These are phyloP conservation scores for Sminthurinus aureus DNA, from an alignment of 2,888 invertebrate species.

Conservation along the genomic window DNA sequence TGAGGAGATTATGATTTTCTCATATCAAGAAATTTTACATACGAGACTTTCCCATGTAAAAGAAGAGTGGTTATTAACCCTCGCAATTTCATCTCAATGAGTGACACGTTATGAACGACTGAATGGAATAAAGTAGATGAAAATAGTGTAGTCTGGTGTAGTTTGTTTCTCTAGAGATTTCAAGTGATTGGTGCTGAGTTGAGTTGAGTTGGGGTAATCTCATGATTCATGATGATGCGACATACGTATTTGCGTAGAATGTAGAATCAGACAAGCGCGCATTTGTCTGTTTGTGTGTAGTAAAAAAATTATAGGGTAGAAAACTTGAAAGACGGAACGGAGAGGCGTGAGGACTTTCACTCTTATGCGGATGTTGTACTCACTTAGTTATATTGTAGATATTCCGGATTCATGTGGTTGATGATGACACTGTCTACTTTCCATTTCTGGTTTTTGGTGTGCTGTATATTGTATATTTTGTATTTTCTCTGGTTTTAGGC, in stretches of 20 bases:
- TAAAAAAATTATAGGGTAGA: neutral
- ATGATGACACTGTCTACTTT: neutral
- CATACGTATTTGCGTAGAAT: neutral
- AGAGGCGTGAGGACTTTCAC: neutral
- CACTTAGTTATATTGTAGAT: neutral
- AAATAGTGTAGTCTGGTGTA: neutral
- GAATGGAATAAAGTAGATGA: neutral
- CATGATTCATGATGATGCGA: conserved; percentile 22
- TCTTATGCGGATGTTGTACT: neutral
- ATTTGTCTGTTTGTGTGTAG: neutral
- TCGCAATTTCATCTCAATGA: neutral
- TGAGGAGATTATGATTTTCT: no score
- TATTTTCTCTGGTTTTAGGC: no score
- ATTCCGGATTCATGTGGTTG: neutral
- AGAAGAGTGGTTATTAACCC: neutral
- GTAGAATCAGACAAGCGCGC: neutral
- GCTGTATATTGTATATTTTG: no score
- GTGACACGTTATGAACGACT: neutral
- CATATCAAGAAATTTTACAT: no score
- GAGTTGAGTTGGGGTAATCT: conserved; percentile 17
- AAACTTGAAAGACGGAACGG: no score
- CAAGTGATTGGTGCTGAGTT: neutral
- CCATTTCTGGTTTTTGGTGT: neutral
- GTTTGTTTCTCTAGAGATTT: neutral
- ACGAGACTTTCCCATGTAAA: no score